A percentile compares a stretch with the other conserved stretches of the same genome.
Evolutionary conservation across 2,888 invertebrate genomes (phyloP).

Genomic region (Xylota sylvarum): DNA sequence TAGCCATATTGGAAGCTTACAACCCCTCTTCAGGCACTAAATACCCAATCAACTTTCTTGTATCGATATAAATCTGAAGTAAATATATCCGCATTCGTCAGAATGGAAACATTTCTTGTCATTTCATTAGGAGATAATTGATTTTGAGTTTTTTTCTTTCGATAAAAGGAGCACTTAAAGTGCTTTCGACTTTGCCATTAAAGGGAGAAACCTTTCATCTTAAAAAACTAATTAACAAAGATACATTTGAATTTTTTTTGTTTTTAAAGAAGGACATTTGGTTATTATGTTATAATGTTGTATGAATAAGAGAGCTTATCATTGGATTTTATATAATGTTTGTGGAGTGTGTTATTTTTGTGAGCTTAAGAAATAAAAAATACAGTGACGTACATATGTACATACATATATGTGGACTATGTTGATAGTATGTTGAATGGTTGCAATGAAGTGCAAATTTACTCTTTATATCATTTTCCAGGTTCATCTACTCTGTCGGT

Average conservation of each 20-base stretch:
- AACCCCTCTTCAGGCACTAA: background rate
- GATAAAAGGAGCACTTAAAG: background rate
- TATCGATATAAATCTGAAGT: slow-evolving; percentile 4
- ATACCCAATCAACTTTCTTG: background rate
- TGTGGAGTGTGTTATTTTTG: too few species aligned
- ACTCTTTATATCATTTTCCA: too few species aligned
- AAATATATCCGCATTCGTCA: background rate
- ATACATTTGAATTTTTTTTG: background rate
- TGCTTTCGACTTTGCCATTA: background rate
- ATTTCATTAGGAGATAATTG: slow-evolving; percentile 13
- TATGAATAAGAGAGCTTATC: background rate
- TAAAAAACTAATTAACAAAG: background rate
- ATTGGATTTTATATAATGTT: too few species aligned
- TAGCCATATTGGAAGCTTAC: background rate
- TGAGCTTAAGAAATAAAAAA: too few species aligned
- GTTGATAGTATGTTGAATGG: too few species aligned
- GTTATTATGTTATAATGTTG: background rate
- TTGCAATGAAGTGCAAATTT: too few species aligned
- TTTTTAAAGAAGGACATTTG: background rate
- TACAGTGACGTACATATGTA: too few species aligned
- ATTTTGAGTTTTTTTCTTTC: background rate
- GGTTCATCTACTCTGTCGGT: too few species aligned
- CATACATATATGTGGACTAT: too few species aligned
- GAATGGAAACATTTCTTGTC: background rate
- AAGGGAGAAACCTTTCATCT: background rate